Evolutionary conservation across 2,888 invertebrate genomes (phyloP).

Genomic region (Octodonta nipae): DNA sequence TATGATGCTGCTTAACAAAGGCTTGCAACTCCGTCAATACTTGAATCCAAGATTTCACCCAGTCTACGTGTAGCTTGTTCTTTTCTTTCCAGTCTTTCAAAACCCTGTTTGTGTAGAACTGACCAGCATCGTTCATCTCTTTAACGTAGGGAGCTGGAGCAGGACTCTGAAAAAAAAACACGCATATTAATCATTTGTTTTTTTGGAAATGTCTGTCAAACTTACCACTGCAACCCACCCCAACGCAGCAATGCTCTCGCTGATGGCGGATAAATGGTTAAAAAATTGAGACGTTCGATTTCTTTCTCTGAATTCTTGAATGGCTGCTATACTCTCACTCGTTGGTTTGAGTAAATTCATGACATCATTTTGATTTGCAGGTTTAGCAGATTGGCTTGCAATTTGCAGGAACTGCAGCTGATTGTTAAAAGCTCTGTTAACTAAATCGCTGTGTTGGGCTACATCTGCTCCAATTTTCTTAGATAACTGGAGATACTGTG

Average conservation of each 20-base stretch:
- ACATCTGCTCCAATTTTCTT: constrained; percentile 76
- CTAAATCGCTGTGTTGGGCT: constrained; percentile 63
- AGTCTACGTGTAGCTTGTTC: constrained; percentile 78
- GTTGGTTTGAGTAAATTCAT: constrained; percentile 65
- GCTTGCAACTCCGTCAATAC: constrained; percentile 72
- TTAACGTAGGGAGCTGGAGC: constrained; percentile 91
- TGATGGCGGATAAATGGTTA: constrained; percentile 90
- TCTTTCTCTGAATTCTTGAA: constrained; percentile 78
- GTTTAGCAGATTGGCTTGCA: constrained; percentile 65
- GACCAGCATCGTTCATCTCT: constrained; percentile 92
- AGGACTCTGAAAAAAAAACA: constrained; percentile 45
- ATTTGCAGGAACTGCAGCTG: constrained; percentile 70
- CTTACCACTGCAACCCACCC: constrained; percentile 87
- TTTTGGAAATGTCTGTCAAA: too few species aligned
- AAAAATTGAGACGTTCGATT: constrained; percentile 76
- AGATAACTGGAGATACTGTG: constrained; percentile 60
- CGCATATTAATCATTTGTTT: too few species aligned
- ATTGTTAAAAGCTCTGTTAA: constrained; percentile 68
- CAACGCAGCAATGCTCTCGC: constrained; percentile 88
- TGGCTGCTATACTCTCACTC: constrained; percentile 65
- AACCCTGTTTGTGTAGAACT: constrained; percentile 91
- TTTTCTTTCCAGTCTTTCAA: constrained; percentile 95
- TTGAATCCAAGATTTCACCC: constrained; percentile 86
- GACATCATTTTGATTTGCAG: constrained; percentile 57
- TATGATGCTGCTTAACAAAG: constrained; percentile 86